phyloP scores from a whole-genome alignment of 1,140 invertebrate species.

The Cyphomyrmex costatus region DNA sequence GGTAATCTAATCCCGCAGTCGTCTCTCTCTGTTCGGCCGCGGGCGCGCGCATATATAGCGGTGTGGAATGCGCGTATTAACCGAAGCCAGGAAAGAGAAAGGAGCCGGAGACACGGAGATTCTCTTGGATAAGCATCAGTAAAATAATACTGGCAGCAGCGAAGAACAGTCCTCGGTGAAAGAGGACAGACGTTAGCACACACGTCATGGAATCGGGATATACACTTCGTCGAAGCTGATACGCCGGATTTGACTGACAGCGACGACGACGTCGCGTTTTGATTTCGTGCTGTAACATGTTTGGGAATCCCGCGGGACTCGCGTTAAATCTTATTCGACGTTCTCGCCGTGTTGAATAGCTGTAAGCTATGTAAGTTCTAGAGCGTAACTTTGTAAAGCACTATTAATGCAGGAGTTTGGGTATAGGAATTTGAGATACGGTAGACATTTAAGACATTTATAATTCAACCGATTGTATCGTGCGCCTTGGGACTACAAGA shows the following conservation, averaged over 20 bases:
- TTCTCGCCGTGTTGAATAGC: slow-evolving; percentile 23
- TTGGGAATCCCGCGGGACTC: slow-evolving; percentile 11
- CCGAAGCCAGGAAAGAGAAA: slow-evolving; percentile 46
- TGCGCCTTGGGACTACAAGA: background rate
- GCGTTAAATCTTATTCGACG: slow-evolving; percentile 26
- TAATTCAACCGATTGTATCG: slow-evolving; percentile 14
- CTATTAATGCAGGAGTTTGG: slow-evolving; percentile 27
- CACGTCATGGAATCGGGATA: slow-evolving; percentile 13
- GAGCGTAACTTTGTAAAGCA: slow-evolving; percentile 2
- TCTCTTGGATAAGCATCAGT: slow-evolving; percentile 54
- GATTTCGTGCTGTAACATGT: slow-evolving; percentile 28
- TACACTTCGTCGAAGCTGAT: background rate
- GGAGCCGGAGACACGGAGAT: slow-evolving; percentile 50
- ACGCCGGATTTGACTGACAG: slow-evolving; percentile 51
- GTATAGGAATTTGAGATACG: slow-evolving; percentile 11
- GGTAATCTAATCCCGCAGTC: slow-evolving; percentile 71
- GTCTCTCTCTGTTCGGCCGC: background rate
- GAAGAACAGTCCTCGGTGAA: background rate
- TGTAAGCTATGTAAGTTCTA: slow-evolving; percentile 12
- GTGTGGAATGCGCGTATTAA: slow-evolving; percentile 51
- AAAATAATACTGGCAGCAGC: slow-evolving; percentile 2
- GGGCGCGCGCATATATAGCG: slow-evolving; percentile 23
- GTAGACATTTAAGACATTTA: slow-evolving; percentile 10
- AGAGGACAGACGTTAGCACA: background rate
- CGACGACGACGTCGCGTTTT: slow-evolving; percentile 26